phyloP scores from a whole-genome alignment of 1,140 invertebrate genomes.

The Platorchestia sp. region DNA sequence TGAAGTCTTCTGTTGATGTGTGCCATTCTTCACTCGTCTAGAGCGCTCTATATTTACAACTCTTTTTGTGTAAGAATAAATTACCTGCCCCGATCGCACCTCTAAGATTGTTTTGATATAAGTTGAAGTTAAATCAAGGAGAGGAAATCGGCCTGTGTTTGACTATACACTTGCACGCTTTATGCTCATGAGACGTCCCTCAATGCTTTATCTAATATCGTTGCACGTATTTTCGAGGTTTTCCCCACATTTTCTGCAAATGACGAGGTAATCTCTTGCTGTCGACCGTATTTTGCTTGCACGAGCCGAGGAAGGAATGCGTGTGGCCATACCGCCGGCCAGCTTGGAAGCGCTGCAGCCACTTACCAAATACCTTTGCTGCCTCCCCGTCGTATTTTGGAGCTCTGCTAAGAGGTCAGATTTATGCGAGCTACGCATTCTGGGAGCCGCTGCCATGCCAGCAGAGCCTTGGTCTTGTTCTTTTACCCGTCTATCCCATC shows the following conservation, averaged over 20 bases:
- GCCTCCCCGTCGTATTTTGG: not conserved
- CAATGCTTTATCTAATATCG: too few species aligned
- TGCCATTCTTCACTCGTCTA: too few species aligned
- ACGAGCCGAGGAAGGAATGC: not conserved
- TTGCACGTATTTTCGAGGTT: too few species aligned
- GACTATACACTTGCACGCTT: too few species aligned
- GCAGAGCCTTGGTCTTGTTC: not conserved
- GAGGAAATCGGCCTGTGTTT: too few species aligned
- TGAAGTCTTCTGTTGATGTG: too few species aligned
- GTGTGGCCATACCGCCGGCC: not conserved
- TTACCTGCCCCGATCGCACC: too few species aligned
- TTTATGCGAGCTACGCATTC: slow-evolving; percentile 25
- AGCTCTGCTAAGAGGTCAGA: not conserved
- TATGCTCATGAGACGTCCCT: too few species aligned
- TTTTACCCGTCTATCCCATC: not conserved
- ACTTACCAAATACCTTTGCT: not conserved
- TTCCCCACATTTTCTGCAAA: not conserved
- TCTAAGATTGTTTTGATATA: too few species aligned
- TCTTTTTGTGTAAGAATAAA: too few species aligned
- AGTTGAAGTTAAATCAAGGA: too few species aligned
- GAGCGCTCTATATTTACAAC: too few species aligned
- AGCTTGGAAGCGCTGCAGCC: not conserved
- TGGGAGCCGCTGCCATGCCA: not conserved
- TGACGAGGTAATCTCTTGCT: not conserved
- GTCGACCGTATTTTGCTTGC: not conserved